Percentiles rank a stretch among this genome's conserved stretches.
These are phyloP conservation scores for Apocrypta bakeri DNA, from an alignment of 1,140 invertebrate species.

Conservation along the genomic window DNA sequence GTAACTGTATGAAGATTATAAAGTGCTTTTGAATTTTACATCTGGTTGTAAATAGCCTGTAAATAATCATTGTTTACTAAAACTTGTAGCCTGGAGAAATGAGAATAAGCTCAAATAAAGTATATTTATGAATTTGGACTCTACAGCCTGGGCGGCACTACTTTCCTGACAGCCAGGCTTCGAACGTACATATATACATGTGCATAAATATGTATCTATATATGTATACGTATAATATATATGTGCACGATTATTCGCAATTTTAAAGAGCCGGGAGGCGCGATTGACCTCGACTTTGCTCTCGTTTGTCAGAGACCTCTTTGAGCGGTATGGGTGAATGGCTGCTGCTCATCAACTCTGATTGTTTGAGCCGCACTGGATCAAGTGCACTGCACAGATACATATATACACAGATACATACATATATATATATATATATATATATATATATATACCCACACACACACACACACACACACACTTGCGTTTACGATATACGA, in stretches of 20 bases:
- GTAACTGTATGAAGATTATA: no score
- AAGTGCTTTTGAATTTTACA: no score
- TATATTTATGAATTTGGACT: neutral
- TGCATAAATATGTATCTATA: no score
- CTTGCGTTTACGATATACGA: no score
- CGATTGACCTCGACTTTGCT: constrained; percentile 59
- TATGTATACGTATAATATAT: constrained; percentile 3
- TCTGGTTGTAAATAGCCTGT: no score
- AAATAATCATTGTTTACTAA: no score
- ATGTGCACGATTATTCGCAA: constrained; percentile 54
- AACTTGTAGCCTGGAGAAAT: no score
- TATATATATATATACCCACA: neutral
- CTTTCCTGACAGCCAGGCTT: neutral
- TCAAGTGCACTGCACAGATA: constrained; percentile 49
- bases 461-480: no score
- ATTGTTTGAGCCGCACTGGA: constrained; percentile 55
- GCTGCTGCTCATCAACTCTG: constrained; percentile 57
- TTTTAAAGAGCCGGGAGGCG: constrained; percentile 57
- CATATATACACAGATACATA: neutral
- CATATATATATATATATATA: neutral
- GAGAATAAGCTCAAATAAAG: no score
- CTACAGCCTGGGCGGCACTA: neutral
- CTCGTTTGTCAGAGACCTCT: constrained; percentile 56
- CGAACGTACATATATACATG: neutral
- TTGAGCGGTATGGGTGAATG: constrained; percentile 57